Evolutionary conservation across 2,797 vertebrate species (phyloP), one percentile per base, ranked within the genome.

Genomic region (Sphaeramia orbicularis): DNA sequence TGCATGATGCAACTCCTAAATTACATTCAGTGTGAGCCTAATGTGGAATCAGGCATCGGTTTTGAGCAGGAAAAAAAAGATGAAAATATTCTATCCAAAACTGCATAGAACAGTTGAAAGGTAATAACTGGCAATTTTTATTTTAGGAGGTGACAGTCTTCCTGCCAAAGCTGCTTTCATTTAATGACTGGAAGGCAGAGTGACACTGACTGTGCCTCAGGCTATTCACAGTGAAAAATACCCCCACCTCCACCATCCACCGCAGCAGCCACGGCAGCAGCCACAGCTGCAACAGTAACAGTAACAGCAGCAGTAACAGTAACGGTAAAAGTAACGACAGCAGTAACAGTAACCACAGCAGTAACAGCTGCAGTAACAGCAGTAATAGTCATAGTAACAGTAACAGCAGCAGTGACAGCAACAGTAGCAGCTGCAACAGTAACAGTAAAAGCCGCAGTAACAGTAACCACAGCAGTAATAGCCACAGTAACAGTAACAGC

Each of bases 141-240:
- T 78, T 70, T 83, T 73, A 21, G 27, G 64, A 52, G 61, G 16
- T 41, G 38, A 60, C 47, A 50, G 45, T 65, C 50, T 74, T n/a
- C 21, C 52, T 68, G 74, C 45, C 64, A 73, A 73, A 76, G 42
- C 57, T 56, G 48, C 67, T 70, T 75, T 78, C 49, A 57, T 78
- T 81, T 76, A 58, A 71, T 84, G 61, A 71, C 75, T 71, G 53
- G 55, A 63, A 71, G 78, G 56, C 55, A 80, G 70, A 71, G 63
- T 71, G 74, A 68, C 74, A 81, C 70, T 43, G 71, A 83, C 65
- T 66, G 24, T 78, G 76, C 74, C 79, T 71, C 68, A 55, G 73
- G 80, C 78, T 64, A 65, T 73, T 71, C 74, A 79, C 19, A 67
- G 60, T 50, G 58, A 76, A 73, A 85, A 81, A 76, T 58, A 76